Conservation (phyloP, 2,113 vertebrate genomes). For the Pelecanoides urinatrix region DNA sequence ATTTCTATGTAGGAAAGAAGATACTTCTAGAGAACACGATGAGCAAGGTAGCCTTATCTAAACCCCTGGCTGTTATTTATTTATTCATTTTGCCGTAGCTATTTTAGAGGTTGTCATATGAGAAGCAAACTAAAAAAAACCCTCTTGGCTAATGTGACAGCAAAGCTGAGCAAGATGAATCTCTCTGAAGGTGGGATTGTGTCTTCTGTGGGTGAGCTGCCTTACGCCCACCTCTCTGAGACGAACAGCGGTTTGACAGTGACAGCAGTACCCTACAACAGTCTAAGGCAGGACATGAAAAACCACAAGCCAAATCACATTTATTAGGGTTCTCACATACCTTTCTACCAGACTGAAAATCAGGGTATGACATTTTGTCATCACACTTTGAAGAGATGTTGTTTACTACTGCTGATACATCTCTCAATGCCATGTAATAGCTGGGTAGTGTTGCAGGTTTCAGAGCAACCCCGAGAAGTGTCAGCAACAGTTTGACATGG, state of each 20-base stretch:
- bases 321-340: neutral
- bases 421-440: neutral
- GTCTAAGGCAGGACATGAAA: neutral
- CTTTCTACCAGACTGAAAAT: neutral
- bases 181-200: neutral
- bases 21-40: neutral
- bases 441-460: neutral
- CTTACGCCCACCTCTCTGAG: neutral
- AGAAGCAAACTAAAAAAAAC: conserved; percentile 11
- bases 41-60: conserved; percentile 24
- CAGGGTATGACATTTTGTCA: neutral
- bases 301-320: neutral
- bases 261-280: neutral
- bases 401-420: neutral
- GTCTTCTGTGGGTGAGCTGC: neutral
- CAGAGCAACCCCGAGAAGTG: neutral
- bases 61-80: conserved; percentile 6
- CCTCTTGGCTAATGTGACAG: neutral
- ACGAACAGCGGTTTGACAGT: neutral
- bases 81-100: neutral
- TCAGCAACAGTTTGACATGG: neutral
- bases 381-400: neutral
- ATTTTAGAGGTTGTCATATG: conserved; percentile 42
- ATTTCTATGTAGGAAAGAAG: neutral
- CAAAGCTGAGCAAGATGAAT: neutral